A percentile compares a stretch with the other conserved stretches of the same genome.
Conservation (phyloP, 2,797 vertebrate species). For the Acipenser oxyrinchus region DNA sequence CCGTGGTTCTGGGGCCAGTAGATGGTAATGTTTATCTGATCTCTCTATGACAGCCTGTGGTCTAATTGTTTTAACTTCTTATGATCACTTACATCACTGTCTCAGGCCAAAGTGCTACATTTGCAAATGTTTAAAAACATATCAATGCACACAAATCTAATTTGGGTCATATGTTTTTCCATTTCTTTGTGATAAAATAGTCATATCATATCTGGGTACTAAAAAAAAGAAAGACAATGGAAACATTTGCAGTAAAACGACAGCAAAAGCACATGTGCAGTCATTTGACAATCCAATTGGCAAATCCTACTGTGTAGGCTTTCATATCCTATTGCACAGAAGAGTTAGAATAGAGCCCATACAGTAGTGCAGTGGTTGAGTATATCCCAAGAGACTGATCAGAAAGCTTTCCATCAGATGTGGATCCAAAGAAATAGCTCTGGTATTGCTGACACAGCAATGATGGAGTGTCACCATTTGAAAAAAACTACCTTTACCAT, state of each 20-base stretch:
- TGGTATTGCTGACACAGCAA: no score
- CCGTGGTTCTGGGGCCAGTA: conserved; percentile 38
- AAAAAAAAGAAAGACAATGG: conserved; percentile 35
- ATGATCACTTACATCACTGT: conserved; percentile 18
- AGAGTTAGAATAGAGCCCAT: conserved; percentile 14
- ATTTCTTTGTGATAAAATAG: neutral
- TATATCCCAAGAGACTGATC: no score
- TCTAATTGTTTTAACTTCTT: conserved; percentile 22
- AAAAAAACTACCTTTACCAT: no score
- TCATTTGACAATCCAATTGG: conserved; percentile 14
- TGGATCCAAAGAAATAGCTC: no score
- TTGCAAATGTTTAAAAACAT: conserved; percentile 15
- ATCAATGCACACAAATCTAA: no score
- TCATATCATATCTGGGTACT: neutral
- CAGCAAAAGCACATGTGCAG: conserved; percentile 36
- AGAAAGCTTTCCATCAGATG: no score
- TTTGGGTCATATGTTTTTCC: neutral
- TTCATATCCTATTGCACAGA: conserved; percentile 7
- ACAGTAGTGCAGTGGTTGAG: no score
- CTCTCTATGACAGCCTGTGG: conserved; percentile 14
- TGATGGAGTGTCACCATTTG: no score
- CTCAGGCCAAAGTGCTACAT: conserved; percentile 6
- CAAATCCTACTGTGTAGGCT: neutral
- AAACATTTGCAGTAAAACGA: conserved; percentile 49
- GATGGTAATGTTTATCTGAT: conserved; percentile 33